A percentile compares a stretch with the other conserved stretches of the same genome.
phyloP scores from a whole-genome alignment of 2,888 invertebrate genomes.

The Gordius sp. region DNA sequence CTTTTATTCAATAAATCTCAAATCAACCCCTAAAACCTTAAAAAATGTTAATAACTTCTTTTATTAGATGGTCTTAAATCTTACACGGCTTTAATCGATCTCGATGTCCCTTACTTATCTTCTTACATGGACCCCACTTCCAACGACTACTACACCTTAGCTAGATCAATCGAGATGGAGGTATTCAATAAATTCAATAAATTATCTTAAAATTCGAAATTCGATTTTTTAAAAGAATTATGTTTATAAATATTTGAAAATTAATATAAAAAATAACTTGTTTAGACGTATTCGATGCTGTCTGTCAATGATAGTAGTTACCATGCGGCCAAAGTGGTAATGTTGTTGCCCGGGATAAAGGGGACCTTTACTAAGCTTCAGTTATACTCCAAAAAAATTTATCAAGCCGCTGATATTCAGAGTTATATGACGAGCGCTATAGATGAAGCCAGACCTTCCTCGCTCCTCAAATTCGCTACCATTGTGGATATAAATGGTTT shows the following conservation, averaged over 20 bases:
- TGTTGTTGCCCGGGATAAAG: not conserved
- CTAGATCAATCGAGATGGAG: constrained; percentile 10
- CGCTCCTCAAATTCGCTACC: not conserved
- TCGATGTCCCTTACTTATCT: constrained; percentile 6
- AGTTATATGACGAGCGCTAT: not conserved
- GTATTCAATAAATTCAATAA: no score
- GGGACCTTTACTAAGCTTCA: not conserved
- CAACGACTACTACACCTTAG: not conserved
- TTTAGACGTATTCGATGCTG: not conserved
- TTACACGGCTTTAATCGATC: constrained; percentile 3
- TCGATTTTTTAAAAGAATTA: not conserved
- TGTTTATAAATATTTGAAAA: not conserved
- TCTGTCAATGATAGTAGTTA: constrained; percentile 4
- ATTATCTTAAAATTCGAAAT: no score
- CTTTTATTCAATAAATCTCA: no score
- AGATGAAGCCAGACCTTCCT: not conserved
- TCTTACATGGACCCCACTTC: constrained; percentile 6
- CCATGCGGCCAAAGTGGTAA: constrained; percentile 6
- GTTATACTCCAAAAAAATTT: not conserved
- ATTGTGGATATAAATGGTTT: not conserved
- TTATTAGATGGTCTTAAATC: not conserved
- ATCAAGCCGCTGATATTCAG: not conserved
- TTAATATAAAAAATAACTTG: not conserved
- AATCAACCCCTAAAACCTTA: no score
- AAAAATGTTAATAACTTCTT: not conserved